Conservation (phyloP, 2,113 vertebrate genomes). For the Chamaea fasciata region DNA sequence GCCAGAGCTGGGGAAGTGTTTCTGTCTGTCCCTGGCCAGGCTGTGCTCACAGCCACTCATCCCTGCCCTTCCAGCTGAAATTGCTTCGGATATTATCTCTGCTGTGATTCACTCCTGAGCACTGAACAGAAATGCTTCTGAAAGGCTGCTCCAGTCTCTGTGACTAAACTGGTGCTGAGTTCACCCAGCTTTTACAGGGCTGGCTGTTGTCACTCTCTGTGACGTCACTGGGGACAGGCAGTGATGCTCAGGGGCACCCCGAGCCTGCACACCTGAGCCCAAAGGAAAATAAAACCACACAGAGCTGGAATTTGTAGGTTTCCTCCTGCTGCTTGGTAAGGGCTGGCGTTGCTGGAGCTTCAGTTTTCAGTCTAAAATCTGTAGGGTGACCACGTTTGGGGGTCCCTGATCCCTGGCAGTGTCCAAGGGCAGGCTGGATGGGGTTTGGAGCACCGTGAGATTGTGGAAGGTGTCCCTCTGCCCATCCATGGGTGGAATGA, state of each 20-base stretch:
- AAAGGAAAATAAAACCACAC: not conserved
- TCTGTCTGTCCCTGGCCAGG: not conserved
- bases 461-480: not conserved
- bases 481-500: not conserved
- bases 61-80: not conserved
- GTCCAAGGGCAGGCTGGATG: not conserved
- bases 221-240: not conserved
- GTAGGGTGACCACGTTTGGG: accelerated
- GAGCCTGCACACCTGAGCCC: not conserved
- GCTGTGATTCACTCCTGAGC: not conserved
- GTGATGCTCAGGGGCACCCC: accelerated
- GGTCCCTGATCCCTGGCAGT: not conserved
- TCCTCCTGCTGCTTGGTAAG: not conserved
- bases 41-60: not conserved
- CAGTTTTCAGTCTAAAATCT: not conserved
- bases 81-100: not conserved
- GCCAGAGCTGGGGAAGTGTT: not conserved
- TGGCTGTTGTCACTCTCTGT: not conserved
- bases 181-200: not conserved
- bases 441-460: not conserved
- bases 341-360: accelerated
- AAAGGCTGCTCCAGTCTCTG: not conserved
- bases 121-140: not conserved
- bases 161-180: not conserved
- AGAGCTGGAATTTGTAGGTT: accelerated